Base-by-base conservation (phyloP, 1,140 invertebrate genomes). In the Diorhabda carinulata region DNA sequence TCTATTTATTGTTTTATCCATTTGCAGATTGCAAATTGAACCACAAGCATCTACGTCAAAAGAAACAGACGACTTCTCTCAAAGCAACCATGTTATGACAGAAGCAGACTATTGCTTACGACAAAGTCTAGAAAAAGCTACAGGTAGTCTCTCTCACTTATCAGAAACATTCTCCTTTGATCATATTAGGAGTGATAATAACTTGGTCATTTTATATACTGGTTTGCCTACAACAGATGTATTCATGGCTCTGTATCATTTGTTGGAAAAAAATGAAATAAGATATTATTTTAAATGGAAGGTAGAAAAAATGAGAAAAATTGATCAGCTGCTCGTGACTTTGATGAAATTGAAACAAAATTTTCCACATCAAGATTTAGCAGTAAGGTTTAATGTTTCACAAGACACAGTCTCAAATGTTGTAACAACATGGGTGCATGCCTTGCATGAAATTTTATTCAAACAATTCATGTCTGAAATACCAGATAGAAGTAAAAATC, bases 271-370 rank as follows among this genome's bases (percentile, higher is more conserved):
- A n/a, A 57, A 67, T 44, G 25, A 5, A 40, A 56, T 73, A 67
- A 63, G 71, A 25, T 75, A 73, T 70, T 75, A 73, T 72, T 44
- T 43, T 44, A 42, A 47, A 41, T 75, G 74, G 72, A 61, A 72
- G n/a, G 72, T 73, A 25, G 6, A 66, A 62, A 70, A 68, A 44
- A 62, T 75, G 10, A 40, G 43, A 5, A 76, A 73, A 73, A 69
- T 69, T n/a, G 71, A 76, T 69, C 74, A 76, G 64, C 43, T 76
- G 41, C 61, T 76, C 3, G 67, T 74, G 71, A 74, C 72, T 44
- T 66, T 76, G n/a, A n/a, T n/a, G n/a, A n/a, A n/a, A n/a, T n/a
- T n/a, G 62, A 68, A 60, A 44, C 57, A 67, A 62, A 74, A 76
- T 68, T 61, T 74, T 44, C 69, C 65, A 5, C 59, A 74, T 69